Base-by-base conservation (phyloP, 2,797 vertebrate species). In the Neomorphus geoffroyi region DNA sequence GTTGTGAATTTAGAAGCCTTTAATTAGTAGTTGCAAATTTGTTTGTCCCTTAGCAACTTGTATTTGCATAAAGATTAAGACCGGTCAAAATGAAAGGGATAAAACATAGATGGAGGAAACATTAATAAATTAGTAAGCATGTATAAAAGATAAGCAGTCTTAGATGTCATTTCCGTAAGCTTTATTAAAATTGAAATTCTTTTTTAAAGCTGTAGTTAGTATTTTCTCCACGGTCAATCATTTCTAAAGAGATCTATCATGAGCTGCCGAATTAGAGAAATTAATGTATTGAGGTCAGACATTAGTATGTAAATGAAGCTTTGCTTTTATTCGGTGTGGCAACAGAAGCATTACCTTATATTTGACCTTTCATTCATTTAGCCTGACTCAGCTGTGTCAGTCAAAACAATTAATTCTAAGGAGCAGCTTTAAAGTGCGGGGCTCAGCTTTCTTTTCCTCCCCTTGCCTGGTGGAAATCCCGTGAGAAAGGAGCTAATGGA, bases 21-120 rank as follows among this genome's bases (percentile, higher is more conserved):
- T 97, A 95, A 93, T 94, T 92, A 95, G 91, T 61, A 62, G 70
- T 79, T 91, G 62, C 73, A 94, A 94, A 93, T 97, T 95, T 97
- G 90, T 95, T 96, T 96, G 88, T 96, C 94, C 88, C 93, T 70
- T 84, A 92, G 95, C 88, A 96, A 94, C 32, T 88, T 77, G 41
- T 65, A 96, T 97, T 94, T 96, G 88, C 96, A 94, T 95, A 92
- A 95, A 95, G 94, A 97, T 96, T 92, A 91, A 93, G 96, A 65
- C 85, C 11, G 53, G 88, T 90, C 88, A 93, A 64, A 95, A 96
- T 75, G 54, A 84, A 97, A 88, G 54, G 72, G 45, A 93, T 65
- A 51, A 85, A 65, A 77, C 35, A 28, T 62, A 69, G 90, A 95
- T 32, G 80, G 92, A 72, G 46, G 50, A 91, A 86, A 75, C 70